A percentile compares a stretch with the other conserved stretches of the same genome.
Evolutionary conservation across 2,797 vertebrate species (phyloP).

Genomic region (Eleutherodactylus coqui): DNA sequence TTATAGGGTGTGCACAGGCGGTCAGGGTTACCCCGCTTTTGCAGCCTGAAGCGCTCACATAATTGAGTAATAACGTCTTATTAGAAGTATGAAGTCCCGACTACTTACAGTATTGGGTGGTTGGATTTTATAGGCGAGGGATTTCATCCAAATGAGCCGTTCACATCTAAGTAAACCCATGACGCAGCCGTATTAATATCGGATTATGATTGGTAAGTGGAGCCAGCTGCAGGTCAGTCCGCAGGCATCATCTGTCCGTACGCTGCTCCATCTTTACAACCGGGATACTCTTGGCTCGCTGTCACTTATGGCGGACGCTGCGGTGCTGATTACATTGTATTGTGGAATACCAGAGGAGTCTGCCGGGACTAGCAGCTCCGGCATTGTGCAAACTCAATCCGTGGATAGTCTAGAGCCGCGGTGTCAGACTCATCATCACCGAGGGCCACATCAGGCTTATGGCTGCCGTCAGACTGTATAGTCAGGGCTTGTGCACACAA

Average conservation of each 20-base stretch:
- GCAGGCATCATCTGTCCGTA: background rate
- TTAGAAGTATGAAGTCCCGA: background rate
- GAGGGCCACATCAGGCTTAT: too few species aligned
- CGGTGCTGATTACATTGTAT: too few species aligned
- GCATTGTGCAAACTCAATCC: too few species aligned
- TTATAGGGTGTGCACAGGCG: background rate
- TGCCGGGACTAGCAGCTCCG: too few species aligned
- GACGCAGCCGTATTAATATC: slow-evolving; percentile 14
- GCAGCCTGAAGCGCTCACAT: slow-evolving; percentile 2
- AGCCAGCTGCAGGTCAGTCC: background rate
- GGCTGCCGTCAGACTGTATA: too few species aligned
- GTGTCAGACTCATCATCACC: too few species aligned
- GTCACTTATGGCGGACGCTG: too few species aligned
- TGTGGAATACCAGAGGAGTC: too few species aligned
- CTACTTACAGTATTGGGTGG: background rate
- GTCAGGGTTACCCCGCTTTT: background rate
- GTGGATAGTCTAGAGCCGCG: too few species aligned
- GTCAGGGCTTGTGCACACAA: too few species aligned
- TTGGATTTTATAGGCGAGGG: background rate
- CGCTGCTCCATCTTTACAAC: too few species aligned
- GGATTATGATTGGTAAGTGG: background rate
- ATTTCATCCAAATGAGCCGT: background rate
- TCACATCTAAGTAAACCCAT: background rate
- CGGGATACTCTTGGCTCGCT: too few species aligned
- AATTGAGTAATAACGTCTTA: background rate